Evolutionary conservation across 2,797 vertebrate genomes (phyloP).

Genomic region (Alauda arvensis): DNA sequence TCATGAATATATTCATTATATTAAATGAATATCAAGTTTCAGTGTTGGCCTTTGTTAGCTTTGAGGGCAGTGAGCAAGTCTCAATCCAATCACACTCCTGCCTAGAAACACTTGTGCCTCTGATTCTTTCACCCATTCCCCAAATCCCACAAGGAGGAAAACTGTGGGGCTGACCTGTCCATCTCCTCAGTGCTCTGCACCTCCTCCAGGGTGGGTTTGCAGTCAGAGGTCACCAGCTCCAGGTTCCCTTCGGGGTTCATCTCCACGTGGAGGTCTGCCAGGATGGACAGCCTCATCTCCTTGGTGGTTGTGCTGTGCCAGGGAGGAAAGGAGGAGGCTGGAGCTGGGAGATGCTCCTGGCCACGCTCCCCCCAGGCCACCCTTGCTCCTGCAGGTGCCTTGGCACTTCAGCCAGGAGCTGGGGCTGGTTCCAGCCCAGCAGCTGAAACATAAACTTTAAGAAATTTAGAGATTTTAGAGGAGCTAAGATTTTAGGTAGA

Average conservation of each 20-base stretch:
- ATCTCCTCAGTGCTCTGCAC: not conserved
- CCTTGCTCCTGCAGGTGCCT: not conserved
- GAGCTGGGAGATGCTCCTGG: accelerated
- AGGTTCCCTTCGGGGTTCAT: constrained; percentile 29
- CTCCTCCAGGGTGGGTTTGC: constrained; percentile 17
- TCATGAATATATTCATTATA: no score
- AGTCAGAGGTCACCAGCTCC: constrained; percentile 25
- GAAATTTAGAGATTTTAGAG: no score
- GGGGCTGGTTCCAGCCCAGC: not conserved
- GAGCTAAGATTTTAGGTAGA: no score
- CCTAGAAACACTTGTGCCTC: not conserved
- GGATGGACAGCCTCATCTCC: constrained; percentile 10
- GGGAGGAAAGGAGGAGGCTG: not conserved
- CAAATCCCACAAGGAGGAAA: not conserved
- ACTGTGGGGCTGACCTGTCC: not conserved
- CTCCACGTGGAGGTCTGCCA: not conserved
- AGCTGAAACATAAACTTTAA: no score
- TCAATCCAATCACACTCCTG: not conserved
- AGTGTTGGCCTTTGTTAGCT: not conserved
- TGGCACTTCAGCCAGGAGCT: accelerated
- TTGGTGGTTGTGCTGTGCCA: not conserved
- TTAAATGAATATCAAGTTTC: not conserved
- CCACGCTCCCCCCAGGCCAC: accelerated
- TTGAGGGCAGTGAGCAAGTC: not conserved
- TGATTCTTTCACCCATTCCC: not conserved